phyloP scores from a whole-genome alignment of 2,888 invertebrate genomes.

The Spicauda simplicius region DNA sequence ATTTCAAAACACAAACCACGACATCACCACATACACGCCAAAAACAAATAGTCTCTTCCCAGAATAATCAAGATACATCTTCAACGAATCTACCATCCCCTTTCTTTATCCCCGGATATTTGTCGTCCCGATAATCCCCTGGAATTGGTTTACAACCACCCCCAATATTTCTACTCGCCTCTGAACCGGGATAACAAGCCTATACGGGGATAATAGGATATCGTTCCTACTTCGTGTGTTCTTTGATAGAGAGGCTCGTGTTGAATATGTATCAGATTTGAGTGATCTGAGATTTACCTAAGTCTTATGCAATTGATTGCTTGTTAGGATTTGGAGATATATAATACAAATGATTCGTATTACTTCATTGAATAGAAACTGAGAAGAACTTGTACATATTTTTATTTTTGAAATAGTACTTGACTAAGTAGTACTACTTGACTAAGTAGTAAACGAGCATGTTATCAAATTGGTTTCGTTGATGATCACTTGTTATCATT shows the following conservation, averaged over 20 bases:
- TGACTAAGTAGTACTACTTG: no score
- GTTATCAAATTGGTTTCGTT: no score
- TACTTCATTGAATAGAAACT: not conserved
- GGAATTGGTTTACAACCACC: slow-evolving; percentile 53
- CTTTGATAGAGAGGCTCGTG: slow-evolving; percentile 26
- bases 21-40: slow-evolving; percentile 6
- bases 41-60: slow-evolving; percentile 37
- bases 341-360: not conserved
- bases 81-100: slow-evolving; percentile 42
- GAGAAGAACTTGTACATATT: no score
- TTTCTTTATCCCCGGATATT: slow-evolving; percentile 44
- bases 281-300: slow-evolving; percentile 9
- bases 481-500: no score
- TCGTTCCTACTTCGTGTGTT: slow-evolving; percentile 10
- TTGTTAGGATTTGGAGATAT: not conserved
- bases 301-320: not conserved
- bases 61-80: slow-evolving; percentile 39
- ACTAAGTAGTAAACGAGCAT: no score
- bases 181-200: slow-evolving; percentile 34
- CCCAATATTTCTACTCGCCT: slow-evolving; percentile 48
- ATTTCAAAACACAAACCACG: slow-evolving; percentile 5
- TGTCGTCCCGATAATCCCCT: slow-evolving; percentile 52
- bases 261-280: slow-evolving; percentile 20
- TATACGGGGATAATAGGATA: slow-evolving; percentile 28
- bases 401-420: no score